phyloP scores from a whole-genome alignment of 1,140 invertebrate species.

The Asbolus verrucosus region DNA sequence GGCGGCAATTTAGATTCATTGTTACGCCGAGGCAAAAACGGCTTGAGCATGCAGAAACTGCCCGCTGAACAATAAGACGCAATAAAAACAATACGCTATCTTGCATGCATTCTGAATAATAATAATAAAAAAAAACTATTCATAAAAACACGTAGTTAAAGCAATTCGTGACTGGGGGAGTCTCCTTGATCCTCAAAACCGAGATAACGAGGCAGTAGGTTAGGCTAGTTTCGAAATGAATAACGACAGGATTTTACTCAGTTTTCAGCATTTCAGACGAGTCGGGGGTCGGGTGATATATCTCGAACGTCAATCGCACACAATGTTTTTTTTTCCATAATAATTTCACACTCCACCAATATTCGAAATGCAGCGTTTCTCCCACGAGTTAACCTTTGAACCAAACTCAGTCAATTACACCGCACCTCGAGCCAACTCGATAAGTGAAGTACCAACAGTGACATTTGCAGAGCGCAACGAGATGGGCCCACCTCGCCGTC shows the following conservation, averaged over 20 bases:
- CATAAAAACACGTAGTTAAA: no score
- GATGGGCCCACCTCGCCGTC: no score
- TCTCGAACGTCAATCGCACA: conserved; percentile 25
- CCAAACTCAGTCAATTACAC: conserved; percentile 37
- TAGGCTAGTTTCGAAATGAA: conserved; percentile 1
- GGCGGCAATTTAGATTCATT: no score
- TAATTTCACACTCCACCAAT: conserved; percentile 50
- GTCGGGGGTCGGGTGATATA: background rate
- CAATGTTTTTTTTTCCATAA: conserved; percentile 7
- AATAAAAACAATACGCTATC: no score
- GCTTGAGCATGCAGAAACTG: no score
- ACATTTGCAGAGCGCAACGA: conserved; percentile 40
- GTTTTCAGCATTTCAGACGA: no score
- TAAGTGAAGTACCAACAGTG: conserved; percentile 40
- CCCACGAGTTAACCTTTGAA: conserved; percentile 49
- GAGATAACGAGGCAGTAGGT: conserved; percentile 20
- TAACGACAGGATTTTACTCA: conserved; percentile 18
- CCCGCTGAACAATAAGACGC: no score
- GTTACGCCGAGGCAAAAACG: no score
- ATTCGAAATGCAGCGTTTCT: conserved; percentile 46
- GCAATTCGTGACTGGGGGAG: conserved; percentile 3
- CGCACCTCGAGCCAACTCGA: conserved; percentile 25
- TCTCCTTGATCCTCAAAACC: no score
- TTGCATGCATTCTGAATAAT: no score
- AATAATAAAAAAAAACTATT: no score